Evolutionary conservation across 2,888 invertebrate species (phyloP).

Genomic region (Euproctis similis): DNA sequence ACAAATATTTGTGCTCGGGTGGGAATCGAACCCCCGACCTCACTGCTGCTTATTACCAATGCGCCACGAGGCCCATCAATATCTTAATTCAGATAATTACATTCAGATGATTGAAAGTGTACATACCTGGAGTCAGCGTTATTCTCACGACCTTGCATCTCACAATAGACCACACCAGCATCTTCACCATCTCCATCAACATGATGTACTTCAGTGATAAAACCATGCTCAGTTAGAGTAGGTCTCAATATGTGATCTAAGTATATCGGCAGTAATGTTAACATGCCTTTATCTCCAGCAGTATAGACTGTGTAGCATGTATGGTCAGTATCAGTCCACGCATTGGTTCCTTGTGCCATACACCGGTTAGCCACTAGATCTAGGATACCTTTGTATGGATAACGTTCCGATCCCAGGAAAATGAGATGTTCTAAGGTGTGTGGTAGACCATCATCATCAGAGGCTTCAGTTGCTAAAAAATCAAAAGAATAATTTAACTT

Average conservation of each 20-base stretch:
- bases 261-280: constrained; percentile 92
- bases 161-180: constrained; percentile 96
- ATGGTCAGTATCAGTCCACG: constrained; percentile 90
- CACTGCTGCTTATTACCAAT: too few species aligned
- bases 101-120: neutral
- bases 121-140: constrained; percentile 79
- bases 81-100: too few species aligned
- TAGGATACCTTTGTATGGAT: constrained; percentile 92
- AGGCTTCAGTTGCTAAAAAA: constrained; percentile 87
- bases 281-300: constrained; percentile 88
- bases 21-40: too few species aligned
- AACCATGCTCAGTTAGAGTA: constrained; percentile 86
- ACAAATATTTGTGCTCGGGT: too few species aligned
- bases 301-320: constrained; percentile 94
- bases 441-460: constrained; percentile 93
- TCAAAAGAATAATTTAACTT: neutral
- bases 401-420: constrained; percentile 91
- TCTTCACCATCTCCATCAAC: constrained; percentile 91
- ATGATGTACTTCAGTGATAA: constrained; percentile 93
- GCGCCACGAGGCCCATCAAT: too few species aligned
- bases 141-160: constrained; percentile 93
- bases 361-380: constrained; percentile 93
- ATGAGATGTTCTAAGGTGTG: constrained; percentile 95
- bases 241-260: constrained; percentile 93
- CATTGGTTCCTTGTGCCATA: constrained; percentile 93